These are phyloP conservation scores for Orientallactaga bullata DNA, from an alignment of 2,113 vertebrate genomes.

Conservation along the genomic window DNA sequence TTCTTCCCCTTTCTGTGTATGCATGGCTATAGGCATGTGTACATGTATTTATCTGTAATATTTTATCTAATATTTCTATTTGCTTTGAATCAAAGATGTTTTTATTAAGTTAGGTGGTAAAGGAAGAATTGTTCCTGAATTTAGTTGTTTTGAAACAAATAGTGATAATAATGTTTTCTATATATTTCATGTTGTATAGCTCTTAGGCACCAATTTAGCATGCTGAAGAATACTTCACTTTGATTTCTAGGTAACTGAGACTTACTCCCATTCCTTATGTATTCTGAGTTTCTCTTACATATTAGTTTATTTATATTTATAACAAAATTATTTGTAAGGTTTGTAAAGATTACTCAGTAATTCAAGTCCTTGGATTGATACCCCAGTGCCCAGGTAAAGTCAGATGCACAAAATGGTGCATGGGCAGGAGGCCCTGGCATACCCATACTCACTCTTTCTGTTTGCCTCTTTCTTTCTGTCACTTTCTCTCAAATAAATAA, in stretches of 20 bases:
- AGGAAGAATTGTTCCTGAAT: constrained; percentile 24
- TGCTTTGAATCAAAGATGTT: constrained; percentile 1
- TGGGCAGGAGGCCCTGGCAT: too few species aligned
- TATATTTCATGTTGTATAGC: constrained; percentile 5
- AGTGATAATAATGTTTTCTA: constrained; percentile 9
- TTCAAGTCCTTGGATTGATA: too few species aligned
- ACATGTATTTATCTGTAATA: background rate
- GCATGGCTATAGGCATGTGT: rapidly evolving
- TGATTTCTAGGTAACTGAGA: background rate
- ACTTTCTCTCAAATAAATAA: too few species aligned
- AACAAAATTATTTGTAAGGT: background rate
- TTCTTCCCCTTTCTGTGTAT: background rate
- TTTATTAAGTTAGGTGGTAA: background rate
- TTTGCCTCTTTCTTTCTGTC: too few species aligned
- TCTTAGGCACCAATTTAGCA: background rate
- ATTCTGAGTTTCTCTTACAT: background rate
- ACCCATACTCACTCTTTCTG: too few species aligned
- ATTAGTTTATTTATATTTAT: background rate
- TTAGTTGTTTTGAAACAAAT: constrained; percentile 37
- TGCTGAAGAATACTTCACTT: background rate
- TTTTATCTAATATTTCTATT: background rate
- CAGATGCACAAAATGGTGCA: too few species aligned
- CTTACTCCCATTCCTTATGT: background rate
- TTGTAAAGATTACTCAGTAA: too few species aligned
- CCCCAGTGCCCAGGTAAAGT: too few species aligned